phyloP scores from a whole-genome alignment of 37 sponge, comb jelly and placozoan species.

The Mnemiopsis leidyi region DNA sequence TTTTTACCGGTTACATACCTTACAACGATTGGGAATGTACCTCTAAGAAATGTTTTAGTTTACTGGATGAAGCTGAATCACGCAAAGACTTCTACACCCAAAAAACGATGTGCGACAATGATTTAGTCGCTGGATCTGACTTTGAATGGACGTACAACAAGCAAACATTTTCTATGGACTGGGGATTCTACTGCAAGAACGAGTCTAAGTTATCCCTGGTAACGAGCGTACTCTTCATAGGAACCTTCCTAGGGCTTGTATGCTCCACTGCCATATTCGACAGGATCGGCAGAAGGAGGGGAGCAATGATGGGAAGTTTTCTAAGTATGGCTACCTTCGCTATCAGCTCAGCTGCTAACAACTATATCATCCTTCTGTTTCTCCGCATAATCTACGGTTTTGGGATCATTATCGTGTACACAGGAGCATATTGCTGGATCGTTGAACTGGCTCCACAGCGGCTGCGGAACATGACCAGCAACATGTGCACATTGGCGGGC shows the following conservation, averaged over 20 bases:
- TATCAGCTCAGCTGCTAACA: background rate
- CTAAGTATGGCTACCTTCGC: background rate
- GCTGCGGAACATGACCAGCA: background rate
- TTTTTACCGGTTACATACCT: background rate
- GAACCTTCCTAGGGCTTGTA: background rate
- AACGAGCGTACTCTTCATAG: background rate
- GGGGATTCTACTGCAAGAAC: background rate
- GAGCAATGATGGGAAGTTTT: background rate
- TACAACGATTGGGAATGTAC: background rate
- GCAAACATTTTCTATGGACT: too few relatives aligned
- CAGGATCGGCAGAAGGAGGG: conserved; percentile 6
- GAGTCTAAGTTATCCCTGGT: background rate
- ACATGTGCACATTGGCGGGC: background rate
- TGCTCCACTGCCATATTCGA: conserved; percentile 12
- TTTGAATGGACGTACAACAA: background rate
- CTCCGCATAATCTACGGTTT: background rate
- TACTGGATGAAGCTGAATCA: background rate
- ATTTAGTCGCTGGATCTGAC: background rate
- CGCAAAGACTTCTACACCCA: background rate
- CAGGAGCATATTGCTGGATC: conserved; percentile 19
- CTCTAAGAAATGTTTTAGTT: background rate
- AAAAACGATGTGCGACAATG: background rate
- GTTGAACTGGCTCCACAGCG: background rate
- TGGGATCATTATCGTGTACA: background rate
- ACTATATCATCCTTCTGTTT: background rate